Evolutionary conservation across 2,888 invertebrate species (phyloP), one percentile per base, ranked within the genome.

Genomic region (Mythimna ferrago): DNA sequence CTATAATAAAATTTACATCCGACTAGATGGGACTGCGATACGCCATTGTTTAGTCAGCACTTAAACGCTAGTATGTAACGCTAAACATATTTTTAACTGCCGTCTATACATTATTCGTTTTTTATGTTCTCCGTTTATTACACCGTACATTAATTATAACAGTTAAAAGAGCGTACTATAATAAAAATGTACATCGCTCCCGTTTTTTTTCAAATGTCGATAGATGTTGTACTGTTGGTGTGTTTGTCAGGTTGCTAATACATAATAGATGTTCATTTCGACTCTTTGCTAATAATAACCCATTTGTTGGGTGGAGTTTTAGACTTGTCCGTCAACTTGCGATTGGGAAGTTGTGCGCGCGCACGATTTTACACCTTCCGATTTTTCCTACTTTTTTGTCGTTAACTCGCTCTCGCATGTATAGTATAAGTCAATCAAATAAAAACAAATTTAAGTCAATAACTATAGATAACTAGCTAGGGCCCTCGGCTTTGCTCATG

Each of bases 101-200:
- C 78, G 79, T 66, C 60, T 82, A 76, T 82, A 86, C 87, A 84
- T 86, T 84, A 82, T 64, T 74, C 73, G 72, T 78, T 86, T 86
- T 87, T 86, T 84, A 86, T 88, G 86, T 80, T 88, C 91, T 88
- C 90, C 91, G 93, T 94, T 94, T 93, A 94, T 92, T 90, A 91
- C 91, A 87, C 87, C 82, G 90, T 87, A 92, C 92, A 94, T 94
- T 93, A 94, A 95, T 95, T 95, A 94, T 91, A 91, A 92, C 93
- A 90, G 92, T 94, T 93, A 94, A 94, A 94, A 93, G 92, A 92
- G 91, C 92, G 92, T 89, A 88, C 86, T 87, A 90, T 91, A 91
- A 92, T 93, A 94, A 93, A 93, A 94, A 91, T 92, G 91, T 93
- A 86, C 91, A 92, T 90, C 90, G 92, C 88, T 90, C 91, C 87